Base-by-base conservation (phyloP, 2,113 vertebrate genomes). In the Calidris pugnax region DNA sequence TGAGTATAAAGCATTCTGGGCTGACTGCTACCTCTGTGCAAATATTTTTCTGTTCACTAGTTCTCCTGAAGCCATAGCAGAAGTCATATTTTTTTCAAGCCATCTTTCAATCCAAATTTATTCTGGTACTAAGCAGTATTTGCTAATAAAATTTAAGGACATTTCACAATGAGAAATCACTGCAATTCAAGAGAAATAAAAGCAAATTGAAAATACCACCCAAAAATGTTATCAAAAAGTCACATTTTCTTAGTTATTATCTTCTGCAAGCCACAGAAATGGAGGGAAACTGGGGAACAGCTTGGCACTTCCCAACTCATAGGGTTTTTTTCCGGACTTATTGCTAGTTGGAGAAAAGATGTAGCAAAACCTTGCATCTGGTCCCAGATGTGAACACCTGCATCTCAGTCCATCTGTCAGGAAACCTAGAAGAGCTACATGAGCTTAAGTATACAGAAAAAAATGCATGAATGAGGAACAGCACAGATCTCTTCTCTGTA, bases 321-420 rank as follows among this genome's bases (percentile, higher is more conserved):
- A 48, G 6, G 0, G 0, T 0, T 66, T 83, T 41, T 67, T 12
- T 18, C 20, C 4, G 2, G 22, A 17, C 7, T 67, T 89, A n/a
- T 41, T 45, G 6, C 15, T 33, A 66, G 8, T 10, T 51, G 11
- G 32, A 60, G 28, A 63, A 79, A 87, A 75, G 45, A 1, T 26
- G 8, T n/a, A 74, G 11, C 57, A 59, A 85, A 86, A 57, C 2
- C 6, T 62, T 89, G 23, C 47, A 27, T 50, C 18, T 85, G 18
- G 22, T 89, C 43, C 23, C 37, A 76, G 21, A 57, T 53, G 7
- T 53, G 51, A 78, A 56, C 35, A 81, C 19, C 12, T 72, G 9
- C 22, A 48, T 43, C 33, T 39, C 59, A 71, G n/a, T 55, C n/a
- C 13, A 10, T 19, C 12, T 72, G 14, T 48, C 41, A 51, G n/a